Percentiles rank a stretch among this genome's conserved stretches.
These are phyloP conservation scores for Melierax canorus DNA, from an alignment of 2,113 vertebrate genomes.

Conservation along the genomic window DNA sequence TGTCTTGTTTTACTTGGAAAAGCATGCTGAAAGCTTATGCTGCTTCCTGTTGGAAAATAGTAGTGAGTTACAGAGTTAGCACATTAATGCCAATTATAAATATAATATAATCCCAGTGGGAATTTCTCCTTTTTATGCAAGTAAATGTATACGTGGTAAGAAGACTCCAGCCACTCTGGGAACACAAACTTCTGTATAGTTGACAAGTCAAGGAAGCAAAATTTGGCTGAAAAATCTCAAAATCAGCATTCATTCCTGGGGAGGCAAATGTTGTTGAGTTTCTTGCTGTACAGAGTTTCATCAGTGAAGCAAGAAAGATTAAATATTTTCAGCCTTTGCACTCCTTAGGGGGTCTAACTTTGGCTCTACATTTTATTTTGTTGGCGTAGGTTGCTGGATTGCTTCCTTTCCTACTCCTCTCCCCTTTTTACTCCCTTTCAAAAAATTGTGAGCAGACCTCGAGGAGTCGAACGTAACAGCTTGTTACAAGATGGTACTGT, in stretches of 20 bases:
- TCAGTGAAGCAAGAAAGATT: slow-evolving; percentile 3
- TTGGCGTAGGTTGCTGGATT: background rate
- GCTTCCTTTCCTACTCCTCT: background rate
- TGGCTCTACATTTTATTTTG: background rate
- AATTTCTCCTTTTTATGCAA: background rate
- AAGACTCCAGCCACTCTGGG: background rate
- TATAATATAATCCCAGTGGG: background rate
- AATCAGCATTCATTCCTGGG: background rate
- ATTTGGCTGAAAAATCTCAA: background rate
- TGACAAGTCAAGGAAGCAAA: background rate
- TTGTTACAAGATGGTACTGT: no score
- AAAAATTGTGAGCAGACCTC: no score
- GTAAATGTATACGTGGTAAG: background rate
- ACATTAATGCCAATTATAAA: slow-evolving; percentile 38
- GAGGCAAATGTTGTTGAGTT: background rate
- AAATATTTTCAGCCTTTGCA: slow-evolving; percentile 13
- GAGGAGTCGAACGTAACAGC: no score
- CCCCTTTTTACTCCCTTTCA: background rate
- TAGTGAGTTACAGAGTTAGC: slow-evolving; percentile 42
- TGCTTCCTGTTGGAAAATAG: slow-evolving; percentile 51
- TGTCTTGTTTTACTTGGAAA: slow-evolving; percentile 47
- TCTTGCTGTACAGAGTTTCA: background rate
- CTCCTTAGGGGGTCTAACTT: background rate
- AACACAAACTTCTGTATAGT: background rate
- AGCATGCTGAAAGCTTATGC: background rate